Evolutionary conservation across 2,797 vertebrate species (phyloP).

Genomic region (Otus scops): DNA sequence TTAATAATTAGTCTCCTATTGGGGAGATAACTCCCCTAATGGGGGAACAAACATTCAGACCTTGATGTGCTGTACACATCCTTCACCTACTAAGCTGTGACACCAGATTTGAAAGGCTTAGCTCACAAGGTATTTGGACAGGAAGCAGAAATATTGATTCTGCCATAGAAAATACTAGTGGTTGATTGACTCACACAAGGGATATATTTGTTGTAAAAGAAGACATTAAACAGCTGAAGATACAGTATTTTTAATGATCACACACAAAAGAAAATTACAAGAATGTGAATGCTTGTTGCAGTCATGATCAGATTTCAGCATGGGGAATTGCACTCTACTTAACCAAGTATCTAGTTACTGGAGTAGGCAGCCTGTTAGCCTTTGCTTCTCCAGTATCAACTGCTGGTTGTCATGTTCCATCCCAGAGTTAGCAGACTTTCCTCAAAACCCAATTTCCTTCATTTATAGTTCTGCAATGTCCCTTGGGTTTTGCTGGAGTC

Average conservation of each 20-base stretch:
- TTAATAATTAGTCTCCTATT: neutral
- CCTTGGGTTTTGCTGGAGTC: neutral
- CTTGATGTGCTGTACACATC: neutral
- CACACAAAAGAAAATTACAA: neutral
- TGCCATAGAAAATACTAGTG: neutral
- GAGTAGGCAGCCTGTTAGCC: neutral
- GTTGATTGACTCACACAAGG: neutral
- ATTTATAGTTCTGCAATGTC: neutral
- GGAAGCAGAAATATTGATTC: neutral
- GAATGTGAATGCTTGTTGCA: neutral
- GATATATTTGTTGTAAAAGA: neutral
- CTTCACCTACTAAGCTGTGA: neutral
- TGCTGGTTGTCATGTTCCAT: neutral
- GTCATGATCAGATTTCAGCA: neutral
- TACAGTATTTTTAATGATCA: neutral
- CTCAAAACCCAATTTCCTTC: neutral
- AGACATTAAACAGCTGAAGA: neutral
- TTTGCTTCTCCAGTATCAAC: neutral
- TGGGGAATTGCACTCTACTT: neutral
- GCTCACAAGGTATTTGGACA: neutral
- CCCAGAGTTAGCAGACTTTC: neutral
- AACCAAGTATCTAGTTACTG: neutral
- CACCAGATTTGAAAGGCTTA: neutral
- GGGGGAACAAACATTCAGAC: neutral
- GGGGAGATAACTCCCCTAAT: neutral